These are phyloP conservation scores for Fulica atra DNA, from an alignment of 2,113 vertebrate species.

Conservation along the genomic window DNA sequence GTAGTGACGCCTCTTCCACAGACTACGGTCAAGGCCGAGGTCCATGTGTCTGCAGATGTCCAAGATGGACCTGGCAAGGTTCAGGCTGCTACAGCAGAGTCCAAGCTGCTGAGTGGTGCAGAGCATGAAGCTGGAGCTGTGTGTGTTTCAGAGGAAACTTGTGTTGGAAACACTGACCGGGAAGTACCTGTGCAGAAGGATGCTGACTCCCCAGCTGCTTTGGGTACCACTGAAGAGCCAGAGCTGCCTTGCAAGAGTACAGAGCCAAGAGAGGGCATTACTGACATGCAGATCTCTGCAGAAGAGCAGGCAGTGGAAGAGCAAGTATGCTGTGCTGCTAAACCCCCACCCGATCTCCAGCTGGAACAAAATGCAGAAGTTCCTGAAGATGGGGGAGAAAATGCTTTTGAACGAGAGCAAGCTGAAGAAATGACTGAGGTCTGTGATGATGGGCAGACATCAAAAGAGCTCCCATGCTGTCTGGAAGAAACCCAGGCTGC, in stretches of 20 bases:
- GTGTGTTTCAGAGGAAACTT: neutral
- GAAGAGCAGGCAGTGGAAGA: neutral
- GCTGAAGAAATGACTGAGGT: neutral
- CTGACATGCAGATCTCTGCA: neutral
- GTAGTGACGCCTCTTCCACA: accelerated
- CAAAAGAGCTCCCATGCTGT: neutral
- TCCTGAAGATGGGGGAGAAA: neutral
- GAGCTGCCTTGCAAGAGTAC: neutral
- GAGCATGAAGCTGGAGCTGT: neutral
- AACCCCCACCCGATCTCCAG: neutral
- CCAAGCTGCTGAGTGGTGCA: accelerated
- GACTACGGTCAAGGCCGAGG: neutral
- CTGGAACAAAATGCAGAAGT: neutral
- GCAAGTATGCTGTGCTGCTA: neutral
- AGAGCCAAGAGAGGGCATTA: neutral
- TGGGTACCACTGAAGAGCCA: accelerated
- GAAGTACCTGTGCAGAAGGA: neutral
- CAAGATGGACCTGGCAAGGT: neutral
- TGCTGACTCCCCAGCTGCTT: neutral
- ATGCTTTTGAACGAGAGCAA: neutral
- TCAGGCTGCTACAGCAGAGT: accelerated
- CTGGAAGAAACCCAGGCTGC: neutral
- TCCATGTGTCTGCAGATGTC: neutral
- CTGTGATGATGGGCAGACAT: neutral
- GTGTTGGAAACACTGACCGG: neutral